A percentile compares a stretch with the other conserved stretches of the same genome.
Evolutionary conservation across 2,888 invertebrate species (phyloP).

Genomic region (Amphipyra berbera): DNA sequence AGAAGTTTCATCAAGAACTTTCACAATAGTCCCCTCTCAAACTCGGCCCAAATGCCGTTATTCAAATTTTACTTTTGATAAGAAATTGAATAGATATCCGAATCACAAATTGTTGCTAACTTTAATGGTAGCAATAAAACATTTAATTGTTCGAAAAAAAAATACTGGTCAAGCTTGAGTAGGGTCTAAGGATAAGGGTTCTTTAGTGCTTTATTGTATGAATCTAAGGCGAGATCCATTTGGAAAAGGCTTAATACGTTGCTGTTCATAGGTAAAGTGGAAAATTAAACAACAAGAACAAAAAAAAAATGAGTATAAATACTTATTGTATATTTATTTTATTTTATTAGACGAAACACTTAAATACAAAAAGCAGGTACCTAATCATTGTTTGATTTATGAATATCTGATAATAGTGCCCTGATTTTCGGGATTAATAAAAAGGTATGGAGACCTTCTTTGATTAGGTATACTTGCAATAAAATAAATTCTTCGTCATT

Average conservation of each 20-base stretch:
- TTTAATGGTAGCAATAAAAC: slow-evolving; percentile 72
- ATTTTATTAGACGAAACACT: too few relatives aligned
- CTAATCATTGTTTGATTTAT: too few relatives aligned
- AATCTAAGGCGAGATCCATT: background rate
- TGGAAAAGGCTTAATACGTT: too few relatives aligned
- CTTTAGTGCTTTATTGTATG: background rate
- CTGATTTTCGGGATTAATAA: too few relatives aligned
- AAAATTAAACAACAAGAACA: too few relatives aligned
- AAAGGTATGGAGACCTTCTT: too few relatives aligned
- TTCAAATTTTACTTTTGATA: slow-evolving; percentile 85
- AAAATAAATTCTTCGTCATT: background rate
- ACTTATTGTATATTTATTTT: too few relatives aligned
- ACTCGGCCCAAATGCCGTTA: slow-evolving; percentile 80
- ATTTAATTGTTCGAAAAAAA: slow-evolving; percentile 53
- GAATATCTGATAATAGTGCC: too few relatives aligned
- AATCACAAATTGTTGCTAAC: slow-evolving; percentile 74
- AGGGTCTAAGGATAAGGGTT: background rate
- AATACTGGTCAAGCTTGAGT: slow-evolving; percentile 15
- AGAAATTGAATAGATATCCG: slow-evolving; percentile 82
- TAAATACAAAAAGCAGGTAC: too few relatives aligned
- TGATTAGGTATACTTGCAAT: too few relatives aligned
- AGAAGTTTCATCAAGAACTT: slow-evolving; percentile 79
- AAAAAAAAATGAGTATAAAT: too few relatives aligned
- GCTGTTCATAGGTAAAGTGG: too few relatives aligned
- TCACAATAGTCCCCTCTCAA: slow-evolving; percentile 82